phyloP scores from a whole-genome alignment of 1,140 invertebrate species.

The Sitophilus oryzae region DNA sequence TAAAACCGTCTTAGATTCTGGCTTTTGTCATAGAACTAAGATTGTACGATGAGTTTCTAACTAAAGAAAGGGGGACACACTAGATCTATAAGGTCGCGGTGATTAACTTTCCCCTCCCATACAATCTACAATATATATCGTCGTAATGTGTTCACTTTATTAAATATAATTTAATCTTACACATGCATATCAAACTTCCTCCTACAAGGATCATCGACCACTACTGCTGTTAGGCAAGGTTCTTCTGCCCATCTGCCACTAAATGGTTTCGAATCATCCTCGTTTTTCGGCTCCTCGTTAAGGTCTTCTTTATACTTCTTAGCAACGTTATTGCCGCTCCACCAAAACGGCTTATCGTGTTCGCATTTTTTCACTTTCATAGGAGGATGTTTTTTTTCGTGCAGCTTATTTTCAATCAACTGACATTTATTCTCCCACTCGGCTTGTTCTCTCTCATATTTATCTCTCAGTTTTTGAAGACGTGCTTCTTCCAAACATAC shows the following conservation, averaged over 20 bases:
- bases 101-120: too few species aligned
- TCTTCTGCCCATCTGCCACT: constrained; percentile 29
- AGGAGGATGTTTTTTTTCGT: constrained; percentile 16
- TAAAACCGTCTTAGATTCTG: too few species aligned
- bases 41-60: too few species aligned
- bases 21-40: too few species aligned
- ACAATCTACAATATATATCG: too few species aligned
- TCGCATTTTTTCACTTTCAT: constrained; percentile 23
- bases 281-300: background rate
- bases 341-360: constrained; percentile 28
- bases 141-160: too few species aligned
- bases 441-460: constrained; percentile 28
- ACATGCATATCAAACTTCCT: constrained; percentile 30
- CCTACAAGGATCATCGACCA: constrained; percentile 33
- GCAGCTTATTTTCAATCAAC: constrained; percentile 16
- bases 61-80: too few species aligned
- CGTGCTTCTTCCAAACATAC: constrained; percentile 46
- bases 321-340: constrained; percentile 2
- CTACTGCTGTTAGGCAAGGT: constrained; percentile 29
- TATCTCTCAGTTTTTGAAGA: constrained; percentile 40
- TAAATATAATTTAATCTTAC: constrained; percentile 24
- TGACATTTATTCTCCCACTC: constrained; percentile 11
- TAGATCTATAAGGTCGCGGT: too few species aligned
- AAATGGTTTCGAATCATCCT: background rate
- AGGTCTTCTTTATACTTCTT: too few species aligned